A percentile compares a stretch with the other conserved stretches of the same genome.
phyloP scores from a whole-genome alignment of 1,140 invertebrate species.

The Zaprionus capensis region DNA sequence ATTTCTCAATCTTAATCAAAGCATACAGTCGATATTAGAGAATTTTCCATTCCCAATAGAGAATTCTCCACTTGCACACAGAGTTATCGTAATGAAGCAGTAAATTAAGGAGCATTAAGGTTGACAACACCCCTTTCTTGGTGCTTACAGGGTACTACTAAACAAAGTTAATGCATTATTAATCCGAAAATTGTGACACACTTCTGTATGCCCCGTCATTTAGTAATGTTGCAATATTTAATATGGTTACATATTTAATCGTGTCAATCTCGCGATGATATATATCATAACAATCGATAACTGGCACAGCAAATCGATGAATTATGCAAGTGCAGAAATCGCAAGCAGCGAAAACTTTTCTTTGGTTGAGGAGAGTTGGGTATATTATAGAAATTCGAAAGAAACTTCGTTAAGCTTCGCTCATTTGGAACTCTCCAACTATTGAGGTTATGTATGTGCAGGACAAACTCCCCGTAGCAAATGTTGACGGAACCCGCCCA shows the following conservation, averaged over 20 bases:
- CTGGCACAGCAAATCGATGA: slow-evolving; percentile 30
- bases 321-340: slow-evolving; percentile 26
- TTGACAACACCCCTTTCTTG: neutral
- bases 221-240: slow-evolving; percentile 62
- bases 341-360: neutral
- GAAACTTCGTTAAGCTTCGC: neutral
- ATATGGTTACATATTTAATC: slow-evolving; percentile 73
- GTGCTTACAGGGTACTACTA: slow-evolving; percentile 11
- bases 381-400: neutral
- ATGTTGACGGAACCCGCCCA: slow-evolving; percentile 4
- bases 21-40: too few relatives aligned
- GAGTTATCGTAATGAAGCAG: too few relatives aligned
- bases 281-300: slow-evolving; percentile 66
- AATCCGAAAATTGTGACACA: slow-evolving; percentile 64
- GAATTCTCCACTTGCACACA: too few relatives aligned
- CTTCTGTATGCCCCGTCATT: slow-evolving; percentile 31
- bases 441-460: neutral
- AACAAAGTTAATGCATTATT: slow-evolving; percentile 71
- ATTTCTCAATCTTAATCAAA: too few relatives aligned
- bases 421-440: neutral
- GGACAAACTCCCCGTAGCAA: neutral
- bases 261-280: slow-evolving; percentile 63
- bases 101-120: too few relatives aligned
- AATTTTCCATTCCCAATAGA: too few relatives aligned
- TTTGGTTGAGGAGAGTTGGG: neutral